These are phyloP conservation scores for Betta splendens DNA, from an alignment of 2,797 vertebrate genomes.

Conservation along the genomic window DNA sequence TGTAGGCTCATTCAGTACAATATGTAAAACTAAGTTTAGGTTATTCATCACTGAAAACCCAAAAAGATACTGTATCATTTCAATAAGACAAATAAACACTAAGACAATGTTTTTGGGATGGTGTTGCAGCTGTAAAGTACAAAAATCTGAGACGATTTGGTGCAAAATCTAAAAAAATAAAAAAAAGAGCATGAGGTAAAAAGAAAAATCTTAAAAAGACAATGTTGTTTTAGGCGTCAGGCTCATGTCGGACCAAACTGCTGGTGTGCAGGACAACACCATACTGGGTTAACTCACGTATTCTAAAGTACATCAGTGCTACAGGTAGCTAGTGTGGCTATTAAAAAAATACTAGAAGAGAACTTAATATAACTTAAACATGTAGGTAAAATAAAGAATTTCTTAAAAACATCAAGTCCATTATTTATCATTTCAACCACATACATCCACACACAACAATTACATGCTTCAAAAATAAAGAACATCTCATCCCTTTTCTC, in stretches of 20 bases:
- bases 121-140: conserved; percentile 17
- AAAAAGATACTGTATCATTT: conserved; percentile 12
- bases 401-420: conserved; percentile 13
- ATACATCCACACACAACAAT: conserved; percentile 17
- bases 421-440: conserved; percentile 19
- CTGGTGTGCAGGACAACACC: neutral
- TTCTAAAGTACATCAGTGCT: conserved; percentile 67
- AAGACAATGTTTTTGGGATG: conserved; percentile 11
- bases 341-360: neutral
- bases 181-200: conserved; percentile 40
- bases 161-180: conserved; percentile 27
- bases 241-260: conserved; percentile 24
- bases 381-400: neutral
- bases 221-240: conserved; percentile 2
- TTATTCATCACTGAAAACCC: conserved; percentile 23
- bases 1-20: conserved; percentile 2
- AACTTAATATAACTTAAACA: neutral
- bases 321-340: conserved; percentile 51
- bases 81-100: conserved; percentile 3
- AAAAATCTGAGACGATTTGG: conserved; percentile 34
- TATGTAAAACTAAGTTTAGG: conserved; percentile 27
- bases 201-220: conserved; percentile 19
- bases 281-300: conserved; percentile 19
- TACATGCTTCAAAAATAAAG: conserved; percentile 4
- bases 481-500: conserved; percentile 6